phyloP scores from a whole-genome alignment of 2,113 vertebrate species.

The Camarhynchus parvulus region DNA sequence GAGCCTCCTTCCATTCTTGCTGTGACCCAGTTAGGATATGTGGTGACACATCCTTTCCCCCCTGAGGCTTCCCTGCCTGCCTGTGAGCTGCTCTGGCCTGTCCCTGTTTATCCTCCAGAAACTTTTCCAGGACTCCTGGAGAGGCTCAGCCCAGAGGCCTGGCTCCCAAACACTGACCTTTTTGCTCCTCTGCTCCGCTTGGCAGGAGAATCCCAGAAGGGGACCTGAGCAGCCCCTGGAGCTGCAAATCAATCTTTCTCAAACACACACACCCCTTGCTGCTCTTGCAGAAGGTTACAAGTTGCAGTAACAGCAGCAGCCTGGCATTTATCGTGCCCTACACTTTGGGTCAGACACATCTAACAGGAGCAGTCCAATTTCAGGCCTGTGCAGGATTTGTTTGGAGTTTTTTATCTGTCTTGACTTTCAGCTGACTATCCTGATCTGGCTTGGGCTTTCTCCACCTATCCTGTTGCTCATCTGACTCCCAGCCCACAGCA shows the following conservation, averaged over 20 bases:
- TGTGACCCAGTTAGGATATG: background rate
- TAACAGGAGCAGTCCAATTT: background rate
- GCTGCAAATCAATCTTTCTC: background rate
- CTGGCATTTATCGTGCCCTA: background rate
- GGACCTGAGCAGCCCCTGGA: background rate
- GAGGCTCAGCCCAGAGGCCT: background rate
- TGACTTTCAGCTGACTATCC: conserved; percentile 1
- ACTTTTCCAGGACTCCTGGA: background rate
- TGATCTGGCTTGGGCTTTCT: conserved; percentile 22
- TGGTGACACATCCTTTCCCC: background rate
- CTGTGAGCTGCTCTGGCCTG: accelerated
- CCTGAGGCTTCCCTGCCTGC: background rate
- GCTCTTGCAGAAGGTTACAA: background rate
- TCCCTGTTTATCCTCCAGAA: background rate
- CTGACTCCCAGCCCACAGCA: conserved; percentile 2
- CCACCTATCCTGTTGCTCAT: conserved; percentile 49
- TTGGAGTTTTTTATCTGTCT: background rate
- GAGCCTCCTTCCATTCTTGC: background rate
- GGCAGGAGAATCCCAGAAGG: background rate
- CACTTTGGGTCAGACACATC: background rate
- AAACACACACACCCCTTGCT: accelerated
- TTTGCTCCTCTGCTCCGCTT: background rate
- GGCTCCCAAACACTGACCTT: background rate
- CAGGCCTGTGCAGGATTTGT: background rate
- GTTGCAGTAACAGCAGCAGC: background rate